phyloP scores from a whole-genome alignment of 2,888 invertebrate species.

The Heliconius erato region DNA sequence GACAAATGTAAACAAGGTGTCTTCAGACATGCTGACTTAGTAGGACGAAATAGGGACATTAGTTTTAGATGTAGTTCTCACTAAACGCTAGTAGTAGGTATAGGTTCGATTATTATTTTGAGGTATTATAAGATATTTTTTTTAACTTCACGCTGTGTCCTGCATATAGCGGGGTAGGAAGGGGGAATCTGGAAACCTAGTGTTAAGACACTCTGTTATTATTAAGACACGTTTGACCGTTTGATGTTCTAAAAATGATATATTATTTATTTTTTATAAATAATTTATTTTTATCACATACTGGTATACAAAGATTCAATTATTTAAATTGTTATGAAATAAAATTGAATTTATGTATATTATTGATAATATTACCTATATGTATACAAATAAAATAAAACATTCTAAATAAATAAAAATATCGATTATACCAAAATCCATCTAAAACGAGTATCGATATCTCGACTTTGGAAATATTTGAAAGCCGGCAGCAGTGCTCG shows the following conservation, averaged over 20 bases:
- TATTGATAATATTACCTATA: background rate
- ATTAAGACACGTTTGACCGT: too few relatives aligned
- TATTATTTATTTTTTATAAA: too few relatives aligned
- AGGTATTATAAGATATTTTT: background rate
- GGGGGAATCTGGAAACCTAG: background rate
- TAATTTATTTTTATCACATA: too few relatives aligned
- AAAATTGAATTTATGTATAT: background rate
- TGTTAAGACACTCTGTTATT: background rate
- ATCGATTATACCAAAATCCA: constrained; percentile 32
- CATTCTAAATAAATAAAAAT: constrained; percentile 4
- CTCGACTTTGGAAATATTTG: constrained; percentile 30
- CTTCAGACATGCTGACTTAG: background rate
- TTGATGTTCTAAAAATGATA: too few relatives aligned
- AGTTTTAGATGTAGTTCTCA: background rate
- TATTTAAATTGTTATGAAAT: background rate
- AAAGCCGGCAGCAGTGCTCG: constrained; percentile 25
- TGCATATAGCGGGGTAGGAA: background rate
- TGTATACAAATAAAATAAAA: background rate
- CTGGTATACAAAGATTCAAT: too few relatives aligned
- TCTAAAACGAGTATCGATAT: constrained; percentile 34
- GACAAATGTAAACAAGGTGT: constrained; percentile 32
- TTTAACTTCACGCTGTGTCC: background rate
- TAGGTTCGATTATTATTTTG: too few relatives aligned
- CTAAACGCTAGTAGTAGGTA: too few relatives aligned
- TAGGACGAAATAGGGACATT: background rate